These are phyloP conservation scores for Scaptomyza tumidula DNA, from an alignment of 2,888 invertebrate species.

Conservation along the genomic window DNA sequence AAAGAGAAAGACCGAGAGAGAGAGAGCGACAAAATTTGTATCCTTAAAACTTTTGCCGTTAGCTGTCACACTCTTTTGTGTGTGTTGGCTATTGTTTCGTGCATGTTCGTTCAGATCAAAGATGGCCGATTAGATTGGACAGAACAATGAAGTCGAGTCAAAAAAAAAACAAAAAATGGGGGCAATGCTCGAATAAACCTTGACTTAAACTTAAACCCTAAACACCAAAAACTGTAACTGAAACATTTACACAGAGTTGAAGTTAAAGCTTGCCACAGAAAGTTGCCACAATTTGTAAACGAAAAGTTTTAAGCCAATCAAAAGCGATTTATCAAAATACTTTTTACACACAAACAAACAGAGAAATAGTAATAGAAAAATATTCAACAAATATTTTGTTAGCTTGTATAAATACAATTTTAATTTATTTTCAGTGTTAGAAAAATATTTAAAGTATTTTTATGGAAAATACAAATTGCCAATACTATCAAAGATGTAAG, in stretches of 20 bases:
- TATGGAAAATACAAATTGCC: background rate
- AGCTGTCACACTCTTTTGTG: constrained; percentile 62
- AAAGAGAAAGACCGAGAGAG: background rate
- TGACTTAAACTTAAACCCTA: background rate
- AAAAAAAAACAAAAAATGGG: background rate
- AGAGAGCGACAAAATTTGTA: background rate
- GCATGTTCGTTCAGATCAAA: constrained; percentile 45
- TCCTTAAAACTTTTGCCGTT: constrained; percentile 51
- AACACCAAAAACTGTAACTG: background rate
- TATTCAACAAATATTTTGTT: constrained; percentile 1
- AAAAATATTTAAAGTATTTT: background rate
- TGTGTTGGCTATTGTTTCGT: constrained; percentile 37
- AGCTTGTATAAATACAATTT: constrained; percentile 35
- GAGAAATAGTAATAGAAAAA: background rate
- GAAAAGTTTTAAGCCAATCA: constrained; percentile 4
- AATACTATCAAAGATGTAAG: background rate
- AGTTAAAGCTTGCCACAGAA: constrained; percentile 4
- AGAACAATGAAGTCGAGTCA: constrained; percentile 32
- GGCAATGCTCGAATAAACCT: constrained; percentile 10
- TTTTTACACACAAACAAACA: background rate
- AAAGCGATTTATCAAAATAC: constrained; percentile 6
- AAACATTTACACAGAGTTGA: constrained; percentile 6
- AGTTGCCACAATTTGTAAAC: background rate
- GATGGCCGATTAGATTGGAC: constrained; percentile 51
- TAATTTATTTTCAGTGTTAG: constrained; percentile 56